These are phyloP conservation scores for Hippocampus barbouri DNA, from an alignment of 2,113 vertebrate species.

Conservation along the genomic window DNA sequence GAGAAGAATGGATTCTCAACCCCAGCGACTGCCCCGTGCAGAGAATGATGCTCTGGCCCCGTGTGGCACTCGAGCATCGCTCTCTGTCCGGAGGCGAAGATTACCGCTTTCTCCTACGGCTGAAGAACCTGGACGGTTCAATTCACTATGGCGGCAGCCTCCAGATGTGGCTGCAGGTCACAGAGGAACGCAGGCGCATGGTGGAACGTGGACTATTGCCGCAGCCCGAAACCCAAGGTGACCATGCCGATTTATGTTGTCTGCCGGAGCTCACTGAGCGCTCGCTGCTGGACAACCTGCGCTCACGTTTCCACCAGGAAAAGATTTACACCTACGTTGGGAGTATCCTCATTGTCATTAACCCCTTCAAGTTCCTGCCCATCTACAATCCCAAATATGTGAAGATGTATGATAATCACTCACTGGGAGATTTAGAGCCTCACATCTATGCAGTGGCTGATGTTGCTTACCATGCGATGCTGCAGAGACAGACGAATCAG, in stretches of 20 bases:
- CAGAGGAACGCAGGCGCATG: slow-evolving; percentile 89
- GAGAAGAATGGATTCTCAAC: slow-evolving; percentile 99
- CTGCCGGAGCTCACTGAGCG: slow-evolving; percentile 92
- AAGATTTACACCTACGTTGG: slow-evolving; percentile 98
- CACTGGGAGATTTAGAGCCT: slow-evolving; percentile 91
- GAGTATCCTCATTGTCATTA: slow-evolving; percentile 96
- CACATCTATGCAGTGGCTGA: slow-evolving; percentile 97
- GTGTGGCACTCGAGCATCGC: slow-evolving; percentile 90
- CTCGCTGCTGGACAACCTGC: slow-evolving; percentile 92
- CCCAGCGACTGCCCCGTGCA: slow-evolving; percentile 94
- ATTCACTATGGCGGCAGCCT: slow-evolving; percentile 95
- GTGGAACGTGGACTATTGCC: slow-evolving; percentile 91
- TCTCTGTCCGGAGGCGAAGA: slow-evolving; percentile 81
- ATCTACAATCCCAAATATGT: slow-evolving; percentile 99
- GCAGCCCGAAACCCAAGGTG: slow-evolving; percentile 82
- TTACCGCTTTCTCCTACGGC: slow-evolving; percentile 92
- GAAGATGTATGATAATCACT: slow-evolving; percentile 98
- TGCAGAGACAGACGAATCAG: slow-evolving; percentile 89
- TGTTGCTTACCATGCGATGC: slow-evolving; percentile 95
- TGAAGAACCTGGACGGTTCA: slow-evolving; percentile 95
- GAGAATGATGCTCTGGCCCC: slow-evolving; percentile 98
- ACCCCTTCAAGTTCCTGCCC: slow-evolving; percentile 97
- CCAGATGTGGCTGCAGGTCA: slow-evolving; percentile 93
- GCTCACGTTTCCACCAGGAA: slow-evolving; percentile 92
- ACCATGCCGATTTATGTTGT: slow-evolving; percentile 88